Conservation (phyloP, 2,888 invertebrate species). For the Ectemnius lituratus region DNA sequence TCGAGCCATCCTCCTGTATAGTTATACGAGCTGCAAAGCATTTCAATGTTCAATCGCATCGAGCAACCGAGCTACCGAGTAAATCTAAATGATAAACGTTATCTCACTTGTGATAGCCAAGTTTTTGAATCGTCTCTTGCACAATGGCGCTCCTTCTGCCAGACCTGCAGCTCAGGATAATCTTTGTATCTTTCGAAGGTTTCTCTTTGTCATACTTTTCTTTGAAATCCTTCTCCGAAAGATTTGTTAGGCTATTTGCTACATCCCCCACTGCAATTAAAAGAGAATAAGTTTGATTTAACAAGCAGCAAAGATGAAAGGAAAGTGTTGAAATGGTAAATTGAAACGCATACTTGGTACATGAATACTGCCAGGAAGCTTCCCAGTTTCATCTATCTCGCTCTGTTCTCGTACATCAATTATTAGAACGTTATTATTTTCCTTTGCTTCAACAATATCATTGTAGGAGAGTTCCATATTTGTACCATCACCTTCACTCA, state of each 20-base stretch:
- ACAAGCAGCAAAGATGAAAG: background rate
- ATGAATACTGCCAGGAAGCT: constrained; percentile 86
- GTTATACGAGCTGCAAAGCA: constrained; percentile 79
- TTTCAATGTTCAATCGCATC: background rate
- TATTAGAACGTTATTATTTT: constrained; percentile 80
- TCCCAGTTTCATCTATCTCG: constrained; percentile 85
- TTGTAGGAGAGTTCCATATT: constrained; percentile 61
- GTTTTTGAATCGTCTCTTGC: constrained; percentile 80
- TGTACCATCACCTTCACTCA: constrained; percentile 52
- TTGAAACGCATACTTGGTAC: constrained; percentile 83
- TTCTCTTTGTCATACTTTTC: constrained; percentile 81
- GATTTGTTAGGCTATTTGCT: constrained; percentile 75
- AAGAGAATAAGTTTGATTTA: background rate
- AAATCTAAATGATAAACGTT: constrained; percentile 62
- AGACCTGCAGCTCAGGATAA: constrained; percentile 85
- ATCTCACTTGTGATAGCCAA: constrained; percentile 82
- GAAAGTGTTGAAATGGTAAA: background rate
- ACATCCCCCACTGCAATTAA: constrained; percentile 80
- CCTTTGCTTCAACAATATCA: constrained; percentile 75
- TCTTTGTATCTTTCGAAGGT: constrained; percentile 80
- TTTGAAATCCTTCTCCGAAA: constrained; percentile 80
- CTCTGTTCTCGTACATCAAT: constrained; percentile 88
- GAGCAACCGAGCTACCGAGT: background rate
- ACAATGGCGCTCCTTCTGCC: constrained; percentile 84
- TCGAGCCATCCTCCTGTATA: constrained; percentile 82